Evolutionary conservation across 1,140 invertebrate species (phyloP).

Genomic region (Psilanteris sp.): DNA sequence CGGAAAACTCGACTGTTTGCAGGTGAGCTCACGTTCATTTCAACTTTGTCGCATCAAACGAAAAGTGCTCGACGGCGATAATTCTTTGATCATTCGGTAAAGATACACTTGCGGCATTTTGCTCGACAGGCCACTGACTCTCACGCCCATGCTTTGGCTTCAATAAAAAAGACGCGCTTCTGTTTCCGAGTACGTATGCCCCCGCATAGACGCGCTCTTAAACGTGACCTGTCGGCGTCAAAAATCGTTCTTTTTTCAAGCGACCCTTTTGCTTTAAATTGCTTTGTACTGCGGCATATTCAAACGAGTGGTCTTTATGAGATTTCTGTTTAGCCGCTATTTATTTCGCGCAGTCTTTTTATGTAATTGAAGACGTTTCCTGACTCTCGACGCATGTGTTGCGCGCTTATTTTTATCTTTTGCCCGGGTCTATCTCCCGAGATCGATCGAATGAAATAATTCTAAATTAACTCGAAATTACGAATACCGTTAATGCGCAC

Average conservation of each 20-base stretch:
- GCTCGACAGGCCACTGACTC: conserved; percentile 38
- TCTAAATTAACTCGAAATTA: too few species aligned
- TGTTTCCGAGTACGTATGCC: conserved; percentile 53
- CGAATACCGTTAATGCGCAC: background rate
- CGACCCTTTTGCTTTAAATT: conserved; percentile 15
- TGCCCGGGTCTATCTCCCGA: background rate
- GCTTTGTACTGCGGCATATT: conserved; percentile 43
- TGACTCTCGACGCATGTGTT: conserved; percentile 19
- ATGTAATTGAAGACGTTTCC: conserved; percentile 19
- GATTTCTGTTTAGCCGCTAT: conserved; percentile 18
- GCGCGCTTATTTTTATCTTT: background rate
- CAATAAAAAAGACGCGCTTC: conserved; percentile 53
- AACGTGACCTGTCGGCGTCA: conserved; percentile 50
- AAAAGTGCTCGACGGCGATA: conserved; percentile 70
- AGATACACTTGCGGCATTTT: conserved; percentile 63
- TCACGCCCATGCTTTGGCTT: conserved; percentile 28
- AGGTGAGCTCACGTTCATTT: conserved; percentile 60
- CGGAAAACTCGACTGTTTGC: conserved; percentile 1
- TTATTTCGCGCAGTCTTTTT: conserved; percentile 38
- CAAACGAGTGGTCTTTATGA: conserved; percentile 55
- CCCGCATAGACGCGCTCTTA: conserved; percentile 39
- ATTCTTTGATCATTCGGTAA: conserved; percentile 77
- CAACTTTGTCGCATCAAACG: conserved; percentile 71
- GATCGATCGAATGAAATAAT: conserved; percentile 1
- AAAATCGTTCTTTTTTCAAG: conserved; percentile 41